Evolutionary conservation across 2,888 invertebrate genomes (phyloP).

Genomic region (Mantis religiosa): DNA sequence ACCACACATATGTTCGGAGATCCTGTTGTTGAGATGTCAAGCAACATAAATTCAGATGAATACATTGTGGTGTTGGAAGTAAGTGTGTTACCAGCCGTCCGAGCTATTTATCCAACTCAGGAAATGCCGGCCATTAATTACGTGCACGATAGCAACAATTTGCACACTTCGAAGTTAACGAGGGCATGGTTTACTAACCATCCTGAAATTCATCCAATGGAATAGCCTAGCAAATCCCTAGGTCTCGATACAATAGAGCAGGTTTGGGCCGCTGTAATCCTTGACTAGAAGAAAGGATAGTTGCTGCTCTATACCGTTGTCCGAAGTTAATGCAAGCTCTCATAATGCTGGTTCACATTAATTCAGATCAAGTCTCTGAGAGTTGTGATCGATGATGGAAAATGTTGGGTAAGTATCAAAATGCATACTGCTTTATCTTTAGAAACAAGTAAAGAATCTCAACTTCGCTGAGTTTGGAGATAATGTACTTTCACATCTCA

Average conservation of each 20-base stretch:
- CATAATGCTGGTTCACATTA: neutral
- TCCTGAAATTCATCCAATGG: neutral
- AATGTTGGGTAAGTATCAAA: neutral
- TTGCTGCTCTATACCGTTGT: neutral
- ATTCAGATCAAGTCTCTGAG: neutral
- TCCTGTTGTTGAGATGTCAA: neutral
- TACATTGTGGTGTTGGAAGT: neutral
- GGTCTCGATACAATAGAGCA: neutral
- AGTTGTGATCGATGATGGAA: neutral
- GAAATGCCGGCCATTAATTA: neutral
- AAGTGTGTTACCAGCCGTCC: neutral
- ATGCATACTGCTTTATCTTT: neutral
- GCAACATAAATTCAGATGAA: neutral
- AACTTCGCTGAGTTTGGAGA: too few species aligned
- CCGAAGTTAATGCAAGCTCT: neutral
- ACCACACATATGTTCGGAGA: neutral
- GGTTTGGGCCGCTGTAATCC: neutral
- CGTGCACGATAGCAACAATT: neutral
- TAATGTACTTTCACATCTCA: too few species aligned
- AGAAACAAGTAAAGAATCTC: too few species aligned
- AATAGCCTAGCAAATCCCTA: neutral
- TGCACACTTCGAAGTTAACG: neutral
- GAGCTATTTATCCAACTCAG: neutral
- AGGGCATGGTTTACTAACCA: neutral
- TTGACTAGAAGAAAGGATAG: neutral